A percentile compares a stretch with the other conserved stretches of the same genome.
These are phyloP conservation scores for Pammene aurita DNA, from an alignment of 2,888 invertebrate genomes.

Conservation along the genomic window DNA sequence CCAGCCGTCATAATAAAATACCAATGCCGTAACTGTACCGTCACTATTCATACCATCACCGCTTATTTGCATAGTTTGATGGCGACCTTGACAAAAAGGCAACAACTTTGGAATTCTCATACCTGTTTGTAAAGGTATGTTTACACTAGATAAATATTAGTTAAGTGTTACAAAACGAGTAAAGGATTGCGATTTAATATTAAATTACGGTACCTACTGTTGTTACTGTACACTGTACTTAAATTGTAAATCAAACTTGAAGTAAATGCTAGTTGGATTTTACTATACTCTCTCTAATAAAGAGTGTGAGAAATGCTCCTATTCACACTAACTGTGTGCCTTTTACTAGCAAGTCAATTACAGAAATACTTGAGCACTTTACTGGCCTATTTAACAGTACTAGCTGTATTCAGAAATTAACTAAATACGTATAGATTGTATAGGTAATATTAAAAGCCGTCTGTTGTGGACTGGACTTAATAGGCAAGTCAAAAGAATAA, in stretches of 20 bases:
- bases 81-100: slow-evolving; percentile 28
- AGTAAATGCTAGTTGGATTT: background rate
- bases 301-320: background rate
- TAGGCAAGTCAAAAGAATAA: slow-evolving; percentile 18
- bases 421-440: no score
- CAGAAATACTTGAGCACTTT: background rate
- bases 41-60: slow-evolving; percentile 10
- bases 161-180: background rate
- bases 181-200: background rate
- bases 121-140: slow-evolving; percentile 29
- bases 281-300: background rate
- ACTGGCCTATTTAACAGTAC: background rate
- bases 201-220: background rate
- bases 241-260: background rate
- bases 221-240: background rate
- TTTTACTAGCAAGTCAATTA: background rate
- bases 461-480: slow-evolving; percentile 1
- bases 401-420: background rate
- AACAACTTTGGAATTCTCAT: slow-evolving; percentile 22
- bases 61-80: slow-evolving; percentile 21
- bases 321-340: background rate
- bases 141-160: slow-evolving; percentile 5
- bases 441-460: background rate
- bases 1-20: slow-evolving; percentile 7
- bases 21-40: slow-evolving; percentile 6